phyloP scores from a whole-genome alignment of 1,140 invertebrate species.

The Oryzaephilus surinamensis region DNA sequence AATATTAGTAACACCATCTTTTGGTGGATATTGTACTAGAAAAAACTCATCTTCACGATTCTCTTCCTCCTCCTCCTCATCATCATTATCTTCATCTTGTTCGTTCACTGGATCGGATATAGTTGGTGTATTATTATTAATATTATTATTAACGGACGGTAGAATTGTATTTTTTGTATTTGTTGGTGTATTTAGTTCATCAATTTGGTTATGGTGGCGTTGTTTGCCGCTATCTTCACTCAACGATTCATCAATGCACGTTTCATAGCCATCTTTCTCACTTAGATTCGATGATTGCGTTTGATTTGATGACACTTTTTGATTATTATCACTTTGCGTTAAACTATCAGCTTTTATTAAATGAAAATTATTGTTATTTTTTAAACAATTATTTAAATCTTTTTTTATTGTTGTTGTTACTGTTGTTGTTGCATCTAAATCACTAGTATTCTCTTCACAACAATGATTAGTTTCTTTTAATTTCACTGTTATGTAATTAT shows the following conservation, averaged over 20 bases:
- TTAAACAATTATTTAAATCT: conserved; percentile 10
- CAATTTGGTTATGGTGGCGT: conserved; percentile 6
- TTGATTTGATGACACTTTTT: conserved; percentile 13
- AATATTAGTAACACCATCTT: conserved; percentile 23
- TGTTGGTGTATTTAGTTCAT: conserved; percentile 24
- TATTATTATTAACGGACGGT: conserved; percentile 8
- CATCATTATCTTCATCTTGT: conserved; percentile 20
- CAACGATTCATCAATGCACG: conserved; percentile 31
- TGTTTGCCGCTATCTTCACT: too few species aligned
- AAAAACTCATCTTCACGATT: conserved; percentile 31
- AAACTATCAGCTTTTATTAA: conserved; percentile 18
- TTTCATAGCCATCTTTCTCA: conserved; percentile 31
- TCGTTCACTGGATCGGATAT: conserved; percentile 18
- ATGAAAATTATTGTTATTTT: too few species aligned
- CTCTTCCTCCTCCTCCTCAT: conserved; percentile 12
- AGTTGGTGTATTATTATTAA: conserved; percentile 11
- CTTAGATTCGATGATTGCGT: conserved; percentile 14
- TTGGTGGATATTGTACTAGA: conserved; percentile 26
- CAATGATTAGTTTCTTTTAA: conserved; percentile 8
- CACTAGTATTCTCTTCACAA: conserved; percentile 27
- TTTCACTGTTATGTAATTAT: conserved; percentile 18
- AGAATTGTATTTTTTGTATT: conserved; percentile 24
- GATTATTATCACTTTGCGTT: conserved; percentile 22
- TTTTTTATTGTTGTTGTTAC: conserved; percentile 23
- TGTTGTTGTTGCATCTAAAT: conserved; percentile 27